A percentile compares a stretch with the other conserved stretches of the same genome.
Evolutionary conservation across 2,113 vertebrate genomes (phyloP).

Genomic region (Meleagris gallopavo): DNA sequence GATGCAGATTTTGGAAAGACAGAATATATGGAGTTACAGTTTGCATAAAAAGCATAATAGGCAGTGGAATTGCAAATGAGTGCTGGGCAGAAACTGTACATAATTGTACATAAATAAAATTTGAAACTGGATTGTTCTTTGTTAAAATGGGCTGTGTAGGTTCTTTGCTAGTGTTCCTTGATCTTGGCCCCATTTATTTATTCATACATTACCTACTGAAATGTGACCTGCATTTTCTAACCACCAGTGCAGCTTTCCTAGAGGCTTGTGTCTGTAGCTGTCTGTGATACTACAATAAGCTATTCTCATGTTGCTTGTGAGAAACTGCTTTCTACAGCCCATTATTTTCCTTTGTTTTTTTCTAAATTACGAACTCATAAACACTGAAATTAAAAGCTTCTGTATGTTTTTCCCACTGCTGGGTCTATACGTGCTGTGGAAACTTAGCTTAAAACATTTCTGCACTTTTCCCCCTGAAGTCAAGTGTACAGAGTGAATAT

Average conservation of each 20-base stretch:
- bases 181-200: background rate
- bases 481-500: background rate
- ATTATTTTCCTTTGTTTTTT: background rate
- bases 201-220: background rate
- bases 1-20: background rate
- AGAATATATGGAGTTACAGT: background rate
- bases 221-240: background rate
- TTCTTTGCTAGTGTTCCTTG: background rate
- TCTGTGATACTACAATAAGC: background rate
- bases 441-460: background rate
- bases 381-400: background rate
- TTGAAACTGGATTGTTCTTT: background rate
- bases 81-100: background rate
- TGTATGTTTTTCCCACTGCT: background rate
- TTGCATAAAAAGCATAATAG: background rate
- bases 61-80: rapidly evolving
- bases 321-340: background rate
- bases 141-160: background rate
- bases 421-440: background rate
- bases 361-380: background rate
- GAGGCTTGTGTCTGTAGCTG: background rate
- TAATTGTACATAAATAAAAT: background rate
- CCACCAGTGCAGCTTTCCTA: background rate
- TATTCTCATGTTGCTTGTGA: background rate
- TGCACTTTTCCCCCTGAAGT: background rate